Evolutionary conservation across 2,797 vertebrate genomes (phyloP).

Genomic region (Scarus forsteni): DNA sequence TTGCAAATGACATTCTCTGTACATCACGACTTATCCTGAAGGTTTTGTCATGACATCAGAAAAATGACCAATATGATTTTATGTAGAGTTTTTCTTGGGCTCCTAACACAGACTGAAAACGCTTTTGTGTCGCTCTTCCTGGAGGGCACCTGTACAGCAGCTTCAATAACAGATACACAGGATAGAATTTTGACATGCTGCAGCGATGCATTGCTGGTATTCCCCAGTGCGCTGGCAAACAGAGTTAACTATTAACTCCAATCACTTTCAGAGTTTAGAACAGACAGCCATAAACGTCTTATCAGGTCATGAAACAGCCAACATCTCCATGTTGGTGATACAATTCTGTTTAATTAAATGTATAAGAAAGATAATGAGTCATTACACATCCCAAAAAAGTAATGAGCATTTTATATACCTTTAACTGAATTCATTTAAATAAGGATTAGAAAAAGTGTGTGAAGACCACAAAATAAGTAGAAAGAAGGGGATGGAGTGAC

Average conservation of each 20-base stretch:
- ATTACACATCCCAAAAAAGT: not conserved
- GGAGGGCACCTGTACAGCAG: not conserved
- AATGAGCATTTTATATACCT: not conserved
- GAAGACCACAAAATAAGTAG: not conserved
- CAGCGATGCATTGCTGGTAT: conserved; percentile 11
- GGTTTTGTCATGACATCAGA: too few relatives aligned
- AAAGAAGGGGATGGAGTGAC: not conserved
- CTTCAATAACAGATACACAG: not conserved
- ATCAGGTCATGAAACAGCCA: conserved; percentile 2
- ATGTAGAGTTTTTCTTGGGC: too few relatives aligned
- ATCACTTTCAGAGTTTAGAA: conserved; percentile 8
- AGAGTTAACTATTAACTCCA: conserved; percentile 44
- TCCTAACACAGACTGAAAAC: too few relatives aligned
- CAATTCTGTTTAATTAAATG: not conserved
- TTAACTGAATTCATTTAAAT: not conserved
- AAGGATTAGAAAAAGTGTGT: not conserved
- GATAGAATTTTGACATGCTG: not conserved
- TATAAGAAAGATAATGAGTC: not conserved
- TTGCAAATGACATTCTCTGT: too few relatives aligned
- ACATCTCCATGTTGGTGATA: not conserved
- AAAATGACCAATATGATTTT: too few relatives aligned
- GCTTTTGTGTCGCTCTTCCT: not conserved
- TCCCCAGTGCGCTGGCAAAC: conserved; percentile 2
- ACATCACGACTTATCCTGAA: too few relatives aligned
- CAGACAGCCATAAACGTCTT: conserved; percentile 25